Evolutionary conservation across 2,797 vertebrate species (phyloP), one percentile per base, ranked within the genome.

Genomic region (Enteromius argenteus): DNA sequence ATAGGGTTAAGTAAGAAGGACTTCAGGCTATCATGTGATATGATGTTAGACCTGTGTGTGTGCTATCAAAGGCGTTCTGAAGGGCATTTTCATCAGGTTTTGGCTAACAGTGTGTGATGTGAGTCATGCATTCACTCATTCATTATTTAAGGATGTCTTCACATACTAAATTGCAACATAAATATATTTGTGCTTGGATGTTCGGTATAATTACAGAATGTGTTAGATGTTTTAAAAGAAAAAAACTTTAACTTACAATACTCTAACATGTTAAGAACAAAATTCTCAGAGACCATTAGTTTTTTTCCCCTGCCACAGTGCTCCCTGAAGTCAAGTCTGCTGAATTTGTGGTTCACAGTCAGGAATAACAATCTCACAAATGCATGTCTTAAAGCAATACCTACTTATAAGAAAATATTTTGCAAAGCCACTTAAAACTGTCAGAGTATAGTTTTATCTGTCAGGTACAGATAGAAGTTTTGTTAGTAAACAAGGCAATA

Each of bases 71-170:
- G 35, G 15, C 11, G 21, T 51, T 82, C 49, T 51, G 3, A 66
- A 74, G 42, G 69, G 42, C 58, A 39, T 53, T 82, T 75, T 75
- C n/a, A 30, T 15, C 21, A 39, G 58, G 46, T 23, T 74, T 51
- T 66, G 56, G 27, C 30, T 35, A 73, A 53, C 11, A 72, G 13
- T 42, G 6, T 79, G 60, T 67, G 19, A 64, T 67, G 51, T 4
- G 19, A 75, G 27, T 56, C 73, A 58, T 56, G 32, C 32, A 75
- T 56, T 56, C 17, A 49, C 15, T 51, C 9, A 56, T 58, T 58
- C 32, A 14, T 37, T 35, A 35, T 35, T 56, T 19, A 66, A 66
- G 62, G 15, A 66, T 19, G 30, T 35, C 3, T 35, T 19, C 30
- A 64, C 62, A 35, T 64, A 32, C 60, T 39, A 56, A 58, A 71